Percentiles rank a stretch among this genome's conserved stretches.
phyloP scores from a whole-genome alignment of 1,140 invertebrate species.

The Nilaparvata lugens region DNA sequence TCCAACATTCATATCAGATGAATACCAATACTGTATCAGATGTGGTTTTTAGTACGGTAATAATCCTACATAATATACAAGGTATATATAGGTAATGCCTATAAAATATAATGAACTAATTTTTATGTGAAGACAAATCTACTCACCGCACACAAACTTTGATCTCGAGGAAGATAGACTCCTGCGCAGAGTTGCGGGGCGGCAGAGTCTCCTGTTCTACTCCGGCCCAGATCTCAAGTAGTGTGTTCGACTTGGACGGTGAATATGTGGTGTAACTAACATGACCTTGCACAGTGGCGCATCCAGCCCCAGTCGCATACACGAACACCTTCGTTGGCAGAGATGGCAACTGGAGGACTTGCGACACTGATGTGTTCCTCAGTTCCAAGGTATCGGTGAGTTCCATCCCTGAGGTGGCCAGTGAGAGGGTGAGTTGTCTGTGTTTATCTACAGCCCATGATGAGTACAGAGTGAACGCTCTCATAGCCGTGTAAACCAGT shows the following conservation, averaged over 20 bases:
- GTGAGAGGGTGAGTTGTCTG: slow-evolving; percentile 47
- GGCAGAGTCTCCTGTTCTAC: slow-evolving; percentile 49
- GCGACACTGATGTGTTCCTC: slow-evolving; percentile 40
- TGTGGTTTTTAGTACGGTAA: too few species aligned
- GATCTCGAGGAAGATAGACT: slow-evolving; percentile 37
- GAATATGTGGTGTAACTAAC: slow-evolving; percentile 48
- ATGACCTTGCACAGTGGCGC: slow-evolving; percentile 45
- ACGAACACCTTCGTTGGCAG: slow-evolving; percentile 54
- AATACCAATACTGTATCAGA: too few species aligned
- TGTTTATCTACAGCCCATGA: slow-evolving; percentile 45
- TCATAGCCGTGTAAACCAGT: slow-evolving; percentile 45
- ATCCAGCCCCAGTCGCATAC: slow-evolving; percentile 53
- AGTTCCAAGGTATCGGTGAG: slow-evolving; percentile 51
- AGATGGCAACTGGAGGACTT: slow-evolving; percentile 45
- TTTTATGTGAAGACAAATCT: too few species aligned
- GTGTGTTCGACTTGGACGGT: slow-evolving; percentile 40
- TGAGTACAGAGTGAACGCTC: slow-evolving; percentile 45
- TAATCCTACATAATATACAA: too few species aligned
- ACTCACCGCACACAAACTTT: slow-evolving; percentile 48
- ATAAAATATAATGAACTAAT: too few species aligned
- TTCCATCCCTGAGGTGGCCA: slow-evolving; percentile 56
- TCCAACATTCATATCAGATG: too few species aligned
- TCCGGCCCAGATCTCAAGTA: slow-evolving; percentile 45
- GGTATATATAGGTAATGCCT: too few species aligned
- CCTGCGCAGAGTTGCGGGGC: slow-evolving; percentile 46